Evolutionary conservation across 2,113 vertebrate species (phyloP), one percentile per base, ranked within the genome.

Genomic region (Vulpes lagopus): DNA sequence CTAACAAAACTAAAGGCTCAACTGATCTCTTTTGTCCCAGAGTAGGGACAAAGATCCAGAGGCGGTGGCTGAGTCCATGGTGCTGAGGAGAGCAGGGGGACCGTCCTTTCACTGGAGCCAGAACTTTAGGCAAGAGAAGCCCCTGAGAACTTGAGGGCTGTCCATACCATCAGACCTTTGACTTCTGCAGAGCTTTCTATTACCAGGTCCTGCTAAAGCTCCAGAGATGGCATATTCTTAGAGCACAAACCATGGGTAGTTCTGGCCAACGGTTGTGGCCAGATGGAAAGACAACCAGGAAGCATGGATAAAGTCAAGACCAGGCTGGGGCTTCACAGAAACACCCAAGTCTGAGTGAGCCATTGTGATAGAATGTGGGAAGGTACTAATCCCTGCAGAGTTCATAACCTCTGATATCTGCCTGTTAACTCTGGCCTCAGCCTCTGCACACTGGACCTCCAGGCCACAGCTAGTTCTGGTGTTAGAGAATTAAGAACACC

Each of bases 71-170:
- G 22, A 84, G 57, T 6, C 20, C 38, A 38, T 5, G 11, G 16
- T 76, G 78, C 19, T 84, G 14, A 65, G 82, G n/a, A 89, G 55
- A 95, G 89, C 27, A 86, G 35, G 57, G 3, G 22, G 64, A 55
- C 3, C 2, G 17, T 12, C 35, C 76, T 69, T 32, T 57, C 53
- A 65, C 43, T 59, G 2, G 32, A 95, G 79, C 16, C 55, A 57
- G 83, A 53, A 4, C 10, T 93, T 86, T 35, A 62, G 78, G 19
- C 22, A 84, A 95, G 85, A 93, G 60, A 95, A 83, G 78, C 22
- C 11, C 17, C 35, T 30, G 32, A 74, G 83, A 67, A 92, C 27
- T 89, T 27, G 43, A 11, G 32, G 57, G 30, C 59, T 53, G 12
- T 32, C 32, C 49, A 22, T 9, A 76, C 22, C 51, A 67, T 89